Evolutionary conservation across 2,113 vertebrate species (phyloP), one percentile per base, ranked within the genome.

Genomic region (Grus americana): DNA sequence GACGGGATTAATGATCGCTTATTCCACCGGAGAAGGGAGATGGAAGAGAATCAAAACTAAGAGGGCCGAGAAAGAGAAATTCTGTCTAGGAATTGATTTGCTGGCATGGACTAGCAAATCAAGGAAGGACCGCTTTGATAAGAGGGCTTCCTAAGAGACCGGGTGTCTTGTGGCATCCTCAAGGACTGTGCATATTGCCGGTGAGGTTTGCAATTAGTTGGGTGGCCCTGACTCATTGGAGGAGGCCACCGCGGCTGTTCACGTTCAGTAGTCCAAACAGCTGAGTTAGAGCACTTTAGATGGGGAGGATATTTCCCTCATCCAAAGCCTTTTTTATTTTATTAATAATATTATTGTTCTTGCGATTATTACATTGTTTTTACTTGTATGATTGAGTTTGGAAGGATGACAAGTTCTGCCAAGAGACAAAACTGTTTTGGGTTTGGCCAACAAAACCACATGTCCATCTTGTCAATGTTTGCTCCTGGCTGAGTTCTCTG

Each of bases 1-100:
- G 72, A 30, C 15, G 62, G 81, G 88, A 93, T 97, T 75, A 90
- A 94, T 90, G 89, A 90, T 91, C 24, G 2, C 65, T 74, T 73
- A 46, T 85, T 86, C 86, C 78, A 27, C 44, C 4, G 23, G 91
- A 87, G 86, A 71, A 90, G 67, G 67, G 58, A 92, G 72, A 68
- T 67, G 83, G 81, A 87, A 86, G 52, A 80, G 79, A 93, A 84
- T 74, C 63, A 36, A 93, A 95, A 87, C 72, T n/a, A 27, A 65
- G 68, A 90, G 67, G 50, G 46, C 42, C 4, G 12, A 79, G 79
- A 54, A 27, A n/a, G 49, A 86, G 90, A 86, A 96, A 50, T 90
- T 94, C 47, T 84, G 17, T 72, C 46, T 4, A 19, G 73, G 76
- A 88, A 75, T 63, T 73, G 79, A 59, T 95, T 94, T 97, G 49